phyloP scores from a whole-genome alignment of 2,797 vertebrate species.

The Spatula versicolor region DNA sequence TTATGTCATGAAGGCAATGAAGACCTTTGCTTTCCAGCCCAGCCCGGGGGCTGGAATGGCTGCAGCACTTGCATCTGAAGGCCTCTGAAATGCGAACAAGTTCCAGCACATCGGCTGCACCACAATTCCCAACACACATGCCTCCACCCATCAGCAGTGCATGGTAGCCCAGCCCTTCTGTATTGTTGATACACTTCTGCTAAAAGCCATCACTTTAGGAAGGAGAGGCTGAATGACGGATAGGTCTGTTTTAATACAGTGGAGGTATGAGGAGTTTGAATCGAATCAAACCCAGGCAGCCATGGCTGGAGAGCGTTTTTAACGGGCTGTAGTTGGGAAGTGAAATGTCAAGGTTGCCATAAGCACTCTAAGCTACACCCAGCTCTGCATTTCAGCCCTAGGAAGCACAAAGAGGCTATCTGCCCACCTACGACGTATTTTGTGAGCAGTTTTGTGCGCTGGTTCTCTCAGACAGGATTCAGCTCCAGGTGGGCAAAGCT shows the following conservation, averaged over 20 bases:
- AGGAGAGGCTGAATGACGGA: background rate
- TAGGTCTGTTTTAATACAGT: background rate
- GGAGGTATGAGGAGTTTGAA: background rate
- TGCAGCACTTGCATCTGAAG: background rate
- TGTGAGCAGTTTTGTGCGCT: background rate
- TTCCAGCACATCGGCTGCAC: background rate
- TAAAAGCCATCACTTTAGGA: background rate
- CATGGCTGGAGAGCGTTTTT: background rate
- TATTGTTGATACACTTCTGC: background rate
- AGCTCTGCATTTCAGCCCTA: background rate
- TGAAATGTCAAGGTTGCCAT: background rate
- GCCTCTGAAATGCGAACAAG: background rate
- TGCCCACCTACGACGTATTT: background rate
- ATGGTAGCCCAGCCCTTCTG: background rate
- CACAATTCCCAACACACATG: fast-evolving
- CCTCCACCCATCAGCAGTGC: background rate
- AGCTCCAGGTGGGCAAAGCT: background rate
- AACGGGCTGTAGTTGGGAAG: background rate
- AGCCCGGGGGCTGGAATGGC: background rate
- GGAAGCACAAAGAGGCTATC: background rate
- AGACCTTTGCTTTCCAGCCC: background rate
- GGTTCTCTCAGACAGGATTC: background rate
- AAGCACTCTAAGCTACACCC: background rate
- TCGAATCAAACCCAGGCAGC: background rate
- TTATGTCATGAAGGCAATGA: fast-evolving